phyloP scores from a whole-genome alignment of 2,888 invertebrate genomes.

The Orthonychiurus folsomi region DNA sequence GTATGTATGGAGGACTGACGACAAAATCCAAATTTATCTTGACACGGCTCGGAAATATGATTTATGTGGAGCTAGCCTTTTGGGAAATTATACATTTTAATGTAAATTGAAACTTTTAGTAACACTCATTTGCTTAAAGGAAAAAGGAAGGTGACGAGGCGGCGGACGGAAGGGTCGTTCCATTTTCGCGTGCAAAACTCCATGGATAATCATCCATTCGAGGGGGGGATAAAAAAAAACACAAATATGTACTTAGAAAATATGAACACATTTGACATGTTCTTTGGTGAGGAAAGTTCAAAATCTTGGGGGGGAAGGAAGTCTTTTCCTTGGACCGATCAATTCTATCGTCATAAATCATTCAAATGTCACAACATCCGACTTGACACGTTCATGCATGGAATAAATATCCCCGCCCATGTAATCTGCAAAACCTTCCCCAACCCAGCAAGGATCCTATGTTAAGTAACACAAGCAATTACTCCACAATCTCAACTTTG shows the following conservation, averaged over 20 bases:
- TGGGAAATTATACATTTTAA: too few relatives aligned
- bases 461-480: not conserved
- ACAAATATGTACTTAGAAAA: not conserved
- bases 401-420: not conserved
- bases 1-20: too few relatives aligned
- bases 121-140: too few relatives aligned
- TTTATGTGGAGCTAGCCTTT: too few relatives aligned
- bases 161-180: too few relatives aligned
- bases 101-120: too few relatives aligned
- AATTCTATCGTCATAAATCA: constrained; percentile 7
- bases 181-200: too few relatives aligned
- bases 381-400: constrained; percentile 3
- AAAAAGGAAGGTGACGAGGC: too few relatives aligned
- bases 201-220: not conserved
- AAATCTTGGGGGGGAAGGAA: too few relatives aligned
- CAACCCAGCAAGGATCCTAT: too few relatives aligned
- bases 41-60: too few relatives aligned
- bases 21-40: too few relatives aligned
- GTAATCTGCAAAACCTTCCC: not conserved
- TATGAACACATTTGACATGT: not conserved
- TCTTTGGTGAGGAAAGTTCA: not conserved
- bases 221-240: not conserved
- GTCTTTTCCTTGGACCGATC: constrained; percentile 2
- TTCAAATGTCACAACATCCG: not conserved
- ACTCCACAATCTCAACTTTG: not conserved